Evolutionary conservation across 1,140 invertebrate species (phyloP).

Genomic region (Drosophila ficusphila): DNA sequence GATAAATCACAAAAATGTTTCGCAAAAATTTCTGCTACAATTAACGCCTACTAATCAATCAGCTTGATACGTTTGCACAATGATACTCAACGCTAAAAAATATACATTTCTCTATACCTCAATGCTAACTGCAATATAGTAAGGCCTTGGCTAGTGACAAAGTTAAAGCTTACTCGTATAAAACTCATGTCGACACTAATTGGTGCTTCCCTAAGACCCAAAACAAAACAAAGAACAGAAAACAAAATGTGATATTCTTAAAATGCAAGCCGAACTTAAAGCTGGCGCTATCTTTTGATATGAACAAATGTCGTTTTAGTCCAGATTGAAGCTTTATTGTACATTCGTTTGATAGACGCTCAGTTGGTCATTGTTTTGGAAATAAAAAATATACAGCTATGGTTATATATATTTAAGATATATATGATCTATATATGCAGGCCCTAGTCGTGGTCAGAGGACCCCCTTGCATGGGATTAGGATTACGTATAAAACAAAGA

Average conservation of each 20-base stretch:
- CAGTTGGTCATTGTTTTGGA: conserved; percentile 58
- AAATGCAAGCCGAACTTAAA: conserved; percentile 33
- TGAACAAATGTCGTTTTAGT: conserved; percentile 33
- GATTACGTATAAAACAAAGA: conserved; percentile 59
- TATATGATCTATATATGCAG: conserved; percentile 40
- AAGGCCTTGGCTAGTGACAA: conserved; percentile 48
- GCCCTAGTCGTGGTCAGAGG: conserved; percentile 13
- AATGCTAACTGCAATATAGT: conserved; percentile 32
- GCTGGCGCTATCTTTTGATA: conserved; percentile 38
- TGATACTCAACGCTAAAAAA: conserved; percentile 64
- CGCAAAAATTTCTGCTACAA: conserved; percentile 74
- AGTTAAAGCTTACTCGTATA: conserved; percentile 34
- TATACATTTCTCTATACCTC: conserved; percentile 58
- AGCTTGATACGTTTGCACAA: conserved; percentile 13
- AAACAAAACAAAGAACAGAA: conserved; percentile 14
- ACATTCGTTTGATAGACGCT: conserved; percentile 65
- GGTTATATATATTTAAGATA: conserved; percentile 50
- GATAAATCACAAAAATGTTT: conserved; percentile 78
- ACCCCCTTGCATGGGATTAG: conserved; percentile 18
- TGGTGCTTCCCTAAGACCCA: conserved; percentile 21
- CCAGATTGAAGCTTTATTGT: conserved; percentile 24
- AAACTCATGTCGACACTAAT: conserved; percentile 1
- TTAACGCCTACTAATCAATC: conserved; percentile 62
- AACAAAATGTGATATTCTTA: conserved; percentile 11
- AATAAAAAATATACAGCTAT: conserved; percentile 44